phyloP scores from a whole-genome alignment of 2,888 invertebrate species.

The Drosophila leonis region DNA sequence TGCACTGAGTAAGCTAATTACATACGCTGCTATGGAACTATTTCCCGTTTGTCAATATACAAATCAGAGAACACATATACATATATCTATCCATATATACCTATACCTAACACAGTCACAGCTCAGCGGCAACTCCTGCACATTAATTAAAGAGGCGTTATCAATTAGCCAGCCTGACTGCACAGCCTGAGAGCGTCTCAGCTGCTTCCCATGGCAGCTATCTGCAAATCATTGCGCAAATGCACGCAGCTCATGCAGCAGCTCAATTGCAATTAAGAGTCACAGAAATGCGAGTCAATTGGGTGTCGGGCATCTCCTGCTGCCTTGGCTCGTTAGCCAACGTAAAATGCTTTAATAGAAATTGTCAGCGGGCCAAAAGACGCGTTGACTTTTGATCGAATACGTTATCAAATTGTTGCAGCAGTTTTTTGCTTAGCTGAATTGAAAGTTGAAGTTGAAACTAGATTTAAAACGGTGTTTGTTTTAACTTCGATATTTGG shows the following conservation, averaged over 20 bases:
- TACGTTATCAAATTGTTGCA: conserved; percentile 44
- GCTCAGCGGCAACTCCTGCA: conserved; percentile 31
- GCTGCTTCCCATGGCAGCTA: conserved; percentile 54
- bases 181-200: background rate
- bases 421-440: too few relatives aligned
- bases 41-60: conserved; percentile 66
- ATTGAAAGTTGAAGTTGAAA: background rate
- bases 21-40: conserved; percentile 39
- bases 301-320: conserved; percentile 21
- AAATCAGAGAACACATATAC: conserved; percentile 2
- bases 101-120: conserved; percentile 25
- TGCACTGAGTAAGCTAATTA: conserved; percentile 55
- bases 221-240: conserved; percentile 76
- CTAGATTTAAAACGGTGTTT: background rate
- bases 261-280: conserved; percentile 75
- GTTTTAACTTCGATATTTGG: background rate
- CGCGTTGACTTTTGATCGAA: conserved; percentile 37
- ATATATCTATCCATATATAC: background rate
- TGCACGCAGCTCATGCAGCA: conserved; percentile 73
- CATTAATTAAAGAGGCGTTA: conserved; percentile 72
- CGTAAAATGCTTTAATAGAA: conserved; percentile 66
- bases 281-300: conserved; percentile 47
- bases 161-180: conserved; percentile 57
- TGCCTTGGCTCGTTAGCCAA: conserved; percentile 53
- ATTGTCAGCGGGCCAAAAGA: conserved; percentile 43